Evolutionary conservation across 2,888 invertebrate species (phyloP).

Genomic region (Schizaphis graminum): DNA sequence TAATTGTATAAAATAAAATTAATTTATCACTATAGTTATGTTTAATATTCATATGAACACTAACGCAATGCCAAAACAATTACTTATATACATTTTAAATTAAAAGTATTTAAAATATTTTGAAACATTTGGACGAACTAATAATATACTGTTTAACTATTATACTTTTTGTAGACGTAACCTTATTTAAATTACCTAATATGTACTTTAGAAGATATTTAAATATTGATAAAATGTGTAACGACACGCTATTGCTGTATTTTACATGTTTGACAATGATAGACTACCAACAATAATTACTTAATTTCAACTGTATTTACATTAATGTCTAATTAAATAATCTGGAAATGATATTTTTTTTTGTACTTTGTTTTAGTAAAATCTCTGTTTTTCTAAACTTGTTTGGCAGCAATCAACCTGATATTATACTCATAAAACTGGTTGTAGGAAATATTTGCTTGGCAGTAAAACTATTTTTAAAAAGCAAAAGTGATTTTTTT

Average conservation of each 20-base stretch:
- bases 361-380: not conserved
- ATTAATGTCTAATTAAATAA: not conserved
- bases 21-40: not conserved
- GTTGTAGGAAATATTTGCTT: not conserved
- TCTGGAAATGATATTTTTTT: not conserved
- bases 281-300: not conserved
- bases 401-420: not conserved
- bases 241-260: not conserved
- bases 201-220: not conserved
- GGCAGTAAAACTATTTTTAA: not conserved
- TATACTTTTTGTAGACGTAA: not conserved
- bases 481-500: not conserved
- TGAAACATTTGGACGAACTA: not conserved
- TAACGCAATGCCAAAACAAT: not conserved
- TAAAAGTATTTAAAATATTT: not conserved
- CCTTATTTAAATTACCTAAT: not conserved
- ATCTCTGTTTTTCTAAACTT: not conserved
- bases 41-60: not conserved
- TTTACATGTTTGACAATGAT: not conserved
- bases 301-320: not conserved
- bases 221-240: not conserved
- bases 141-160: not conserved
- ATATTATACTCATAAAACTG: conserved; percentile 19
- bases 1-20: not conserved
- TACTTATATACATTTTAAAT: not conserved